A percentile compares a stretch with the other conserved stretches of the same genome.
Evolutionary conservation across 2,888 invertebrate genomes (phyloP).

Genomic region (Drosophila paracracens): DNA sequence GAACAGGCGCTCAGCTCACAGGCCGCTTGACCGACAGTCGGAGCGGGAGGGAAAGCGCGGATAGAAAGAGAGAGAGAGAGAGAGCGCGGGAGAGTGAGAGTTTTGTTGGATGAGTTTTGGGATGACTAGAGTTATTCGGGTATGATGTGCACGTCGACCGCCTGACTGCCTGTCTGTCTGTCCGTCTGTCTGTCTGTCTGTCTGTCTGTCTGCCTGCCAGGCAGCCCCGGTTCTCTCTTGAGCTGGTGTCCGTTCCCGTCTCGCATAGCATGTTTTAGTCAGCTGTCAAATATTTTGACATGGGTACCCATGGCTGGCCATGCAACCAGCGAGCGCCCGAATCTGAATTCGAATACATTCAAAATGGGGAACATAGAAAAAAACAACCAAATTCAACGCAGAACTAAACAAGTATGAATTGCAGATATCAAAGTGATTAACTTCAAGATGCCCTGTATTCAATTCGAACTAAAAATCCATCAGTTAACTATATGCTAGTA

Average conservation of each 20-base stretch:
- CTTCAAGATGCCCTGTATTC: conserved; percentile 27
- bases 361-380: conserved; percentile 57
- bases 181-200: conserved; percentile 31
- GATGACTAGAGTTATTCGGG: conserved; percentile 58
- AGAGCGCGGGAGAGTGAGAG: conserved; percentile 26
- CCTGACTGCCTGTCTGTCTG: conserved; percentile 32
- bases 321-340: conserved; percentile 53
- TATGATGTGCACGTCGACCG: conserved; percentile 51
- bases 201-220: conserved; percentile 33
- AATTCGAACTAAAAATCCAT: not conserved
- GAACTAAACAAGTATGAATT: conserved; percentile 37
- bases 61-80: conserved; percentile 1
- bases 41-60: conserved; percentile 13
- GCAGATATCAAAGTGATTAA: not conserved
- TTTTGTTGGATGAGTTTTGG: conserved; percentile 40
- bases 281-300: conserved; percentile 86
- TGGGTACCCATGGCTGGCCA: conserved; percentile 82
- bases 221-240: conserved; percentile 30
- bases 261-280: conserved; percentile 85
- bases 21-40: conserved; percentile 52
- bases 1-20: conserved; percentile 61
- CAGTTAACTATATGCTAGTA: not conserved
- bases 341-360: conserved; percentile 56
- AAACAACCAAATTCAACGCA: conserved; percentile 29
- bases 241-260: conserved; percentile 57